Evolutionary conservation across 2,888 invertebrate genomes (phyloP), one percentile per base, ranked within the genome.

Genomic region (Nomada goodeniana): DNA sequence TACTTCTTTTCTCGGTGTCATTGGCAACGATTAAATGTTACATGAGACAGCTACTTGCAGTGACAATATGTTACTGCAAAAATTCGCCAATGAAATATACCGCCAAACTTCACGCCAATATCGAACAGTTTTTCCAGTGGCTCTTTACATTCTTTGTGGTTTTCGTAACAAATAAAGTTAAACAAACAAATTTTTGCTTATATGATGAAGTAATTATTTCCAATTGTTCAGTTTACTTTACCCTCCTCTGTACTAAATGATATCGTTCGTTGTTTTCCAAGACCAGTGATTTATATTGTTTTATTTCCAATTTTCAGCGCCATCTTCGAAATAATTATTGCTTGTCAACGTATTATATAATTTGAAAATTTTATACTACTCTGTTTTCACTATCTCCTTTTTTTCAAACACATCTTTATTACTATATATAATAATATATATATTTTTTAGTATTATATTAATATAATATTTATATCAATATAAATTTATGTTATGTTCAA

Each of bases 41-140:
- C 52, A 20, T 63, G 75, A 81, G 60, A 69, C 71, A 67, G 71
- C 67, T 55, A 20, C 23, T 60, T 50, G 1, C 29, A 59, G 11
- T 29, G 60, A 67, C 63, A 69, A 64, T 65, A 72, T 72, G 55
- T 71, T 71, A 79, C 59, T 57, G 15, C 7, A 23, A 65, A 80
- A 79, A 60, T 60, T 79, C 79, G 36, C 63, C 79, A 65, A 59
- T 79, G 59, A 63, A 70, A 79, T 79, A 11, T 64, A 60, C 42
- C 57, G 68, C 63, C 78, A 64, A 68, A 79, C 68, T 77, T 79
- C 69, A 69, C 26, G 18, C 42, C n/a, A 42, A 44, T 79, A 63
- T 64, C 15, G 23, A 69, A 18, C 13, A 11, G 5, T 26, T 68
- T 67, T 47, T 36, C 18, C 42, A 50, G 18, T 59, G 36, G 57